phyloP scores from a whole-genome alignment of 2,113 vertebrate species.

The Stomatorhinus ivindoensis region DNA sequence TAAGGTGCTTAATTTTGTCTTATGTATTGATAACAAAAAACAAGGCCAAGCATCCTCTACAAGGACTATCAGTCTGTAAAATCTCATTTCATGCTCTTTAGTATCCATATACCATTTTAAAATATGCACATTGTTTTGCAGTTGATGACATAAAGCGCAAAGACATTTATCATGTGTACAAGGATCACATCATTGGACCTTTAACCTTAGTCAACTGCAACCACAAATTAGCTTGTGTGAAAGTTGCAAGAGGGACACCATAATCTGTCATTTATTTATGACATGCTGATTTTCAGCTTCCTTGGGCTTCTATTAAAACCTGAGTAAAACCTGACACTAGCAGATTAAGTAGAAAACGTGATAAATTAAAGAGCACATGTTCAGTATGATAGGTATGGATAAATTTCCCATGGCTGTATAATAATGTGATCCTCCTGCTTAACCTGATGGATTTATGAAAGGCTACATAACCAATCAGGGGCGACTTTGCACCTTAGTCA shows the following conservation, averaged over 20 bases:
- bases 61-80: background rate
- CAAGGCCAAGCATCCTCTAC: background rate
- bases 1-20: background rate
- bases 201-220: background rate
- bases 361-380: background rate
- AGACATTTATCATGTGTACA: background rate
- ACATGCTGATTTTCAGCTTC: background rate
- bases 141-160: background rate
- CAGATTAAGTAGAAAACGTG: background rate
- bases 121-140: background rate
- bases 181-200: background rate
- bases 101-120: background rate
- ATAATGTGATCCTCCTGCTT: background rate
- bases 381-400: background rate
- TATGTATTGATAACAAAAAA: background rate
- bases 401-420: background rate
- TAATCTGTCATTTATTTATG: background rate
- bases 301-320: background rate
- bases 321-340: background rate
- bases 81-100: background rate
- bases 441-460: background rate
- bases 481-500: background rate
- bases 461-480: background rate
- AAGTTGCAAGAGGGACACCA: background rate
- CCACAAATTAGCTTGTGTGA: background rate